Conservation (phyloP, 2,113 vertebrate species). For the Craseonycteris thonglongyai region DNA sequence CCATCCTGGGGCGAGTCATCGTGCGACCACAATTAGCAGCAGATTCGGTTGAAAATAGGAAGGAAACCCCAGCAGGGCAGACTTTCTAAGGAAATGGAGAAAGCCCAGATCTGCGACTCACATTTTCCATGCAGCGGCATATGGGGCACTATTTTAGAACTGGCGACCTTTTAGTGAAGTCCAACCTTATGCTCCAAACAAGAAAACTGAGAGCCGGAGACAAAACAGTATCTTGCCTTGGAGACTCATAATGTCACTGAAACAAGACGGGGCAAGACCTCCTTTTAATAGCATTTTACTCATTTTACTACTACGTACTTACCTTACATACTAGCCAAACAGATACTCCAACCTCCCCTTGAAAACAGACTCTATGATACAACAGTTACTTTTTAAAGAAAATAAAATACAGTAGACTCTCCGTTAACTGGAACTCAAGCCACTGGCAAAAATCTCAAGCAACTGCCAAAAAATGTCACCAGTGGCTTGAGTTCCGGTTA, state of each 20-base stretch:
- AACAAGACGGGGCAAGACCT: background rate
- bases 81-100: conserved; percentile 40
- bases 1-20: background rate
- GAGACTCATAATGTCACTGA: background rate
- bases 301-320: background rate
- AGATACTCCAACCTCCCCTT: background rate
- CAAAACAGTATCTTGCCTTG: background rate
- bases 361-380: background rate
- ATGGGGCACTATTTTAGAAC: background rate
- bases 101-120: background rate
- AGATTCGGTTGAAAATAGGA: background rate
- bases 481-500: too few relatives aligned
- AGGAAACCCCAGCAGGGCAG: conserved; percentile 1
- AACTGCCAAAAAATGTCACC: too few relatives aligned
- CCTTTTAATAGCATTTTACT: background rate
- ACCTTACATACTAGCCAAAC: background rate
- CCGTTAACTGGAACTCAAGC: too few relatives aligned
- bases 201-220: background rate
- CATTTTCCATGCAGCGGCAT: background rate
- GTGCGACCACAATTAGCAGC: conserved; percentile 8
- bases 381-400: background rate
- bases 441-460: too few relatives aligned
- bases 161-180: background rate
- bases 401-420: too few relatives aligned
- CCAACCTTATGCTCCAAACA: background rate